Evolutionary conservation across 2,797 vertebrate genomes (phyloP).

Genomic region (Epinephelus coioides): DNA sequence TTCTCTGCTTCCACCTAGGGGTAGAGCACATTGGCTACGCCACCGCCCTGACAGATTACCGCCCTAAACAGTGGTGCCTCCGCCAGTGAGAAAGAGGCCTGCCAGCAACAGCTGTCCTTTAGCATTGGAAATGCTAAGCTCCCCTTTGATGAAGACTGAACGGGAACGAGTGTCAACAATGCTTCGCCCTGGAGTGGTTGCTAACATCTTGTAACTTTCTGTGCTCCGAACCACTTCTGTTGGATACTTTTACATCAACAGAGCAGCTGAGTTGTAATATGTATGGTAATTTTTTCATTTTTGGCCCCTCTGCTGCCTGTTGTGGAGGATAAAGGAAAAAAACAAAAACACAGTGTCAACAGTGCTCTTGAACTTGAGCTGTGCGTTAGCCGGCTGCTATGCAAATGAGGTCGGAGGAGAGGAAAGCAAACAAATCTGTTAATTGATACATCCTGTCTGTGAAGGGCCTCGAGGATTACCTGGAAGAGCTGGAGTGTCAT

Average conservation of each 20-base stretch:
- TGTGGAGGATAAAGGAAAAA: constrained; percentile 19
- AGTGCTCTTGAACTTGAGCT: constrained; percentile 71
- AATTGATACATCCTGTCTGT: constrained; percentile 75
- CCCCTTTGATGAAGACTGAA: constrained; percentile 80
- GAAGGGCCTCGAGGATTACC: constrained; percentile 73
- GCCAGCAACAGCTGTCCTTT: constrained; percentile 87
- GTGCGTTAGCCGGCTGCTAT: constrained; percentile 60
- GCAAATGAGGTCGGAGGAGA: constrained; percentile 75
- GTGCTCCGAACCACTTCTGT: constrained; percentile 61
- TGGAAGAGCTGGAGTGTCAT: constrained; percentile 64
- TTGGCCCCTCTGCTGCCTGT: constrained; percentile 31
- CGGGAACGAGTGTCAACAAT: constrained; percentile 76
- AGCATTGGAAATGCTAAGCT: constrained; percentile 80
- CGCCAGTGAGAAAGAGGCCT: constrained; percentile 71
- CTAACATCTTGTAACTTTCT: constrained; percentile 81
- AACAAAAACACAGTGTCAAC: constrained; percentile 57
- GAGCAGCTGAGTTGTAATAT: constrained; percentile 49
- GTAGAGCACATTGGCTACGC: constrained; percentile 67
- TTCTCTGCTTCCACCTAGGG: constrained; percentile 61
- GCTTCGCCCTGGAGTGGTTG: constrained; percentile 60
- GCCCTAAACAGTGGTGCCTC: constrained; percentile 64
- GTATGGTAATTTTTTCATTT: constrained; percentile 29
- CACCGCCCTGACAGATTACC: constrained; percentile 70
- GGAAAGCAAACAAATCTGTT: constrained; percentile 85
- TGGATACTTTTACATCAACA: constrained; percentile 54